A percentile compares a stretch with the other conserved stretches of the same genome.
phyloP scores from a whole-genome alignment of 2,797 vertebrate genomes.

The Philypnodon macrostomus region DNA sequence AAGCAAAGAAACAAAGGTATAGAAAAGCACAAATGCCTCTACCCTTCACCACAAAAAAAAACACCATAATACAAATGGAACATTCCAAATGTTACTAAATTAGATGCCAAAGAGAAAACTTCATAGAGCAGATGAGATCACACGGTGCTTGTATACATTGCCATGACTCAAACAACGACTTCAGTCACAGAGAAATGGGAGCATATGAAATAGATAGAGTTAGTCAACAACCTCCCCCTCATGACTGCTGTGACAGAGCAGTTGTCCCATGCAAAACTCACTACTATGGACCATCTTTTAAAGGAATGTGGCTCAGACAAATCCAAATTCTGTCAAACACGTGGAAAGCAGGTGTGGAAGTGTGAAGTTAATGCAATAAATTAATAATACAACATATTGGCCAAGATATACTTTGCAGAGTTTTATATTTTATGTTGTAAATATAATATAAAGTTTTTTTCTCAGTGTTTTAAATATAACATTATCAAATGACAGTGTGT shows the following conservation, averaged over 20 bases:
- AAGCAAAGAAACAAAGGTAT: constrained; percentile 6
- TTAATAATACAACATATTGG: background rate
- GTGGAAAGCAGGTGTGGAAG: constrained; percentile 41
- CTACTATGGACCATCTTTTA: constrained; percentile 78
- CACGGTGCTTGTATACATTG: background rate
- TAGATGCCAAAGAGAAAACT: background rate
- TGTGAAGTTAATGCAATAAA: constrained; percentile 9
- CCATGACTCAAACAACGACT: constrained; percentile 29
- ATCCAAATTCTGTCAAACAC: constrained; percentile 71
- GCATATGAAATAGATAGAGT: constrained; percentile 24
- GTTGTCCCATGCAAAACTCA: constrained; percentile 69
- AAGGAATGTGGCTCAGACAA: constrained; percentile 55
- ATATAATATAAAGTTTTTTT: too few relatives aligned
- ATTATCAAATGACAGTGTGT: too few relatives aligned
- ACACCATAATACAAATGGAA: constrained; percentile 4
- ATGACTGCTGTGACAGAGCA: constrained; percentile 39
- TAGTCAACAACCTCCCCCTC: constrained; percentile 16
- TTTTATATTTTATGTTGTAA: too few relatives aligned
- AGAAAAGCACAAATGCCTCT: constrained; percentile 29
- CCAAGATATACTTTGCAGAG: too few relatives aligned
- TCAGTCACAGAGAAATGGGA: constrained; percentile 38
- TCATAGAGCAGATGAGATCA: background rate
- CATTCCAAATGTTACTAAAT: constrained; percentile 9
- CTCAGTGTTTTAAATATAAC: too few relatives aligned
- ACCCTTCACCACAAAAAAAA: constrained; percentile 30